Evolutionary conservation across 2,888 invertebrate species (phyloP), one percentile per base, ranked within the genome.

Genomic region (Phortica okadai): DNA sequence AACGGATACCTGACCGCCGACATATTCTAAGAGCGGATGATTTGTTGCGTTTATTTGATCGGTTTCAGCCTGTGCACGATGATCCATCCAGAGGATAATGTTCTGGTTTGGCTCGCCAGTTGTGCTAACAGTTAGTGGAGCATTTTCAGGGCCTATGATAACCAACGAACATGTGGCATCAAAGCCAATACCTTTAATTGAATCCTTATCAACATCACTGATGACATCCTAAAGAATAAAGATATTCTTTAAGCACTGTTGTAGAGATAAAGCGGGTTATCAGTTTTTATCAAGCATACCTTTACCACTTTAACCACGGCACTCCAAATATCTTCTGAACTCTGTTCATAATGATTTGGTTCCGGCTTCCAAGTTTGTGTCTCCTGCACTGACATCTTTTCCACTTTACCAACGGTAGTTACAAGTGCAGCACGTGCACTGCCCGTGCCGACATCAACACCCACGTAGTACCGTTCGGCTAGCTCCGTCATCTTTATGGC

Each of bases 101-200:
- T 98, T 97, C 91, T 96, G 96, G 74, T 95, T 93, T 85, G 94
- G 91, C 64, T 93, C 92, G 6, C 94, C 95, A 79, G 93, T 93
- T 14, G 93, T 93, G 89, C 95, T 96, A 0, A 97, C 94, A 59
- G 95, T 94, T 59, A 96, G 89, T 0, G 97, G 96, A 41, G 93
- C 92, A 14, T 94, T 94, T 78, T 94, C 92, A 82, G 92, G 92
- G 86, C 96, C 97, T 58, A 98, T 88, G 6, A 94, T 95, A 0
- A 97, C 98, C 78, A 99, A 91, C 0, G 98, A 98, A 90, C 98
- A 98, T 11, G 98, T 99, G 16, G 98, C 98, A 93, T 98, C 98
- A 92, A 98, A 98, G 5, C 98, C 98, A 84, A 99, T 94, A 16
- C 97, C 97, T 92, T 94, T 95, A n/a, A 97, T 93, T 82, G 88